Conservation (phyloP, 2,888 invertebrate genomes). For the Hermaeophaga mercurialis region DNA sequence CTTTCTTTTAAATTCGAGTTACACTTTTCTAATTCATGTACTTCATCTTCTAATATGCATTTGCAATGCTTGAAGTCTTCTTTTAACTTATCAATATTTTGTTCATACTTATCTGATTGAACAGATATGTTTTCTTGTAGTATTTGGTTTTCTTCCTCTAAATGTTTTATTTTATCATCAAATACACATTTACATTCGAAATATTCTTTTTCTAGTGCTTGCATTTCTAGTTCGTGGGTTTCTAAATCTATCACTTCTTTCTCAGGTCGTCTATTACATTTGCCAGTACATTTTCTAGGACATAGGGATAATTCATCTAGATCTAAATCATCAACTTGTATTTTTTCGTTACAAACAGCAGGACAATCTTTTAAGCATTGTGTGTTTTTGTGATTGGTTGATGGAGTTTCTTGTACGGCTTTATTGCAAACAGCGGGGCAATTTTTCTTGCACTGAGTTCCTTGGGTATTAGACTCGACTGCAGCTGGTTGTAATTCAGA, state of each 20-base stretch:
- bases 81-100: neutral
- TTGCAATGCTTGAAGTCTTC: neutral
- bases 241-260: neutral
- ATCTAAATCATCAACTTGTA: neutral
- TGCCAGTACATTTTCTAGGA: neutral
- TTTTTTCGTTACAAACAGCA: neutral
- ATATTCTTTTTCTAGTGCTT: conserved; percentile 4
- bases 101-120: neutral
- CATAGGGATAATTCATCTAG: neutral
- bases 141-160: neutral
- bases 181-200: neutral
- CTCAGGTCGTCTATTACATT: neutral
- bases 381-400: neutral
- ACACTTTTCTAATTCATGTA: neutral
- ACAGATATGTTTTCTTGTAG: neutral
- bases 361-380: neutral
- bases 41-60: neutral
- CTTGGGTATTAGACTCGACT: neutral
- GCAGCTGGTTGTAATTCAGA: neutral
- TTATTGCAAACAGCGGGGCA: neutral
- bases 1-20: neutral
- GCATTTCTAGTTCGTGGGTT: neutral
- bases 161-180: neutral
- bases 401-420: neutral
- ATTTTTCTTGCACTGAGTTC: neutral